Base-by-base conservation (phyloP, 2,113 vertebrate genomes). In the Poeciliopsis prolifica region DNA sequence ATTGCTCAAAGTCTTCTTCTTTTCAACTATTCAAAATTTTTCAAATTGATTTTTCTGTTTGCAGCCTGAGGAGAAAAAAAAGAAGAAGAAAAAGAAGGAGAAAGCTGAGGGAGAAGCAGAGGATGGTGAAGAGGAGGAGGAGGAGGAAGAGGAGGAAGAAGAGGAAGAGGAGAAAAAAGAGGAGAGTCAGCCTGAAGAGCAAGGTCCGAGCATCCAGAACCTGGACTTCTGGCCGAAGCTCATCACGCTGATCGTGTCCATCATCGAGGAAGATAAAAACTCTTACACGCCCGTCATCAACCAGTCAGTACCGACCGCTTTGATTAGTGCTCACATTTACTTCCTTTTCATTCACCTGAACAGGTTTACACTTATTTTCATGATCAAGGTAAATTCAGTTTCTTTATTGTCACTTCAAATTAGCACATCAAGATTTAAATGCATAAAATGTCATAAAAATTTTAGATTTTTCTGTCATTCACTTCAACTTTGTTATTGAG, bases 161-260 rank as follows among this genome's bases (percentile, higher is more conserved):
- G 85, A 90, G 64, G 95, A 93, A 29, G 89, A 95, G 67, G 92
- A 90, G 29, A 72, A 91, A 64, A 78, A 89, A 69, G 87, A 92
- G 72, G 87, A 89, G 67, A 77, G 19, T 61, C 88, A 89, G 62
- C 93, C 89, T 0, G 98, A 98, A 72, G 97, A 99, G 63, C 96
- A 96, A 68, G 98, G 97, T 0, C 98, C 98, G 33, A 98, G 96
- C 82, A 96, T 98, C 78, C 95, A 94, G 88, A 98, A 98, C 88
- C 93, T 99, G 92, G 98, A 99, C 82, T 99, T 98, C 85, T 99
- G 98, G 98, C 97, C 98, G 24, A 99, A 99, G 79, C 97, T 99
- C 88, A 99, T 99, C 88, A 99, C 98, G 0, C 94, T 99, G 65
- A 97, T 99, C 28, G 98, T 99, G 70, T 99, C 98, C 74, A 99